A percentile compares a stretch with the other conserved stretches of the same genome.
phyloP scores from a whole-genome alignment of 1,140 invertebrate genomes.

The Agrilus planipennis region DNA sequence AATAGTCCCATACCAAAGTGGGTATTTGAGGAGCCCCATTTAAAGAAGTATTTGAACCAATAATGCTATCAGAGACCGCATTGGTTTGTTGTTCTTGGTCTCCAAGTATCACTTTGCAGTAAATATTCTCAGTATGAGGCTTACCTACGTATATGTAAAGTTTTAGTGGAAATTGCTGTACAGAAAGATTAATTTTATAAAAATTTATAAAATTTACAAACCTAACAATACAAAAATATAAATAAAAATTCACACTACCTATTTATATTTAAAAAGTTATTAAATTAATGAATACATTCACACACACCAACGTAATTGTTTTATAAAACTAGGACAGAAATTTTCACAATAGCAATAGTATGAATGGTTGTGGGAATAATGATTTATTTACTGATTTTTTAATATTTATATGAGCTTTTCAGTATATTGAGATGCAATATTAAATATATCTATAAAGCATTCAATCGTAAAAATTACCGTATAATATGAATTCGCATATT shows the following conservation, averaged over 20 bases:
- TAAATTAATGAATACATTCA: not conserved
- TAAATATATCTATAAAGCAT: too few relatives aligned
- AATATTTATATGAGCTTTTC: too few relatives aligned
- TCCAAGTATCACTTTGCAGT: slow-evolving; percentile 70
- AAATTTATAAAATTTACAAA: not conserved
- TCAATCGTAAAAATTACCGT: not conserved
- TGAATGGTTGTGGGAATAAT: too few relatives aligned
- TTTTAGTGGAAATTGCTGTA: not conserved
- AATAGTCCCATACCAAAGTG: slow-evolving; percentile 55
- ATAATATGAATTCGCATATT: not conserved
- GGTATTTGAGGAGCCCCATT: slow-evolving; percentile 38
- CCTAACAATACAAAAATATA: not conserved
- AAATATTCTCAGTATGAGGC: slow-evolving; percentile 43
- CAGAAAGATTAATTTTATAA: too few relatives aligned
- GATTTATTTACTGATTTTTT: too few relatives aligned
- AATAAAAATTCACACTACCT: not conserved
- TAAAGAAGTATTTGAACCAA: slow-evolving; percentile 30
- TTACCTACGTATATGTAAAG: slow-evolving; percentile 16
- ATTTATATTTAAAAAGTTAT: not conserved
- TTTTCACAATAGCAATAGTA: too few relatives aligned
- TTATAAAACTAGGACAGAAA: too few relatives aligned
- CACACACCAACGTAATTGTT: too few relatives aligned
- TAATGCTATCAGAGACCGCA: slow-evolving; percentile 41
- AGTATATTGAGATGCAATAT: too few relatives aligned
- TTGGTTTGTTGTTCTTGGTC: slow-evolving; percentile 62